These are phyloP conservation scores for Cryptus viduatorius DNA, from an alignment of 2,888 invertebrate genomes.

Conservation along the genomic window DNA sequence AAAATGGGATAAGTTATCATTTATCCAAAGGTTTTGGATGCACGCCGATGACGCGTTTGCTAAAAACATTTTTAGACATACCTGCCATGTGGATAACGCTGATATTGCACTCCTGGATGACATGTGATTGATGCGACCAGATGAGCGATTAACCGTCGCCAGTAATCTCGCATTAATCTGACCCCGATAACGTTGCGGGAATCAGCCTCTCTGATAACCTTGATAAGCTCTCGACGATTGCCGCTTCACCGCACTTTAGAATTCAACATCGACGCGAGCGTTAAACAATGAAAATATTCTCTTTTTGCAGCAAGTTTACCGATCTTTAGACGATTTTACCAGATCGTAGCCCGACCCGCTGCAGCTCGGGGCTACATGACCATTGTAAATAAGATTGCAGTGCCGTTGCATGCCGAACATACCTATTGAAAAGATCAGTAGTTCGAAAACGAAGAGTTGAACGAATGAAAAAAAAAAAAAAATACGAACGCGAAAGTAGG, in stretches of 20 bases:
- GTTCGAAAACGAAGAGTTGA: conserved; percentile 1
- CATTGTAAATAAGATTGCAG: conserved; percentile 27
- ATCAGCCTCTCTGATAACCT: conserved; percentile 38
- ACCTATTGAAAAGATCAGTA: conserved; percentile 26
- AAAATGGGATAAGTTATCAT: neutral
- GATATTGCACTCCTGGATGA: conserved; percentile 41
- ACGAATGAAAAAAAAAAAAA: conserved; percentile 16
- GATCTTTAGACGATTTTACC: conserved; percentile 8
- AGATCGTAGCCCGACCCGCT: neutral
- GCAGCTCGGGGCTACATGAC: conserved; percentile 1
- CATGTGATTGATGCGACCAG: conserved; percentile 52
- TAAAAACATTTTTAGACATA: neutral
- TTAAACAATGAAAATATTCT: neutral
- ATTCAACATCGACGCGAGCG: conserved; percentile 5
- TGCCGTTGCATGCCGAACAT: conserved; percentile 27
- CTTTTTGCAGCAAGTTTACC: neutral
- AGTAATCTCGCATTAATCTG: conserved; percentile 44
- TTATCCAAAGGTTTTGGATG: too few species aligned
- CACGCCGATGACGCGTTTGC: neutral
- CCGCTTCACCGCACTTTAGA: neutral
- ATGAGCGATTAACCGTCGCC: conserved; percentile 35
- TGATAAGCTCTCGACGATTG: conserved; percentile 32
- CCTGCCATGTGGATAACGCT: neutral
- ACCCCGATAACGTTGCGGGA: conserved; percentile 38
- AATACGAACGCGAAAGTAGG: conserved; percentile 58